phyloP scores from a whole-genome alignment of 1,140 invertebrate species.

The Reticulitermes speratus region DNA sequence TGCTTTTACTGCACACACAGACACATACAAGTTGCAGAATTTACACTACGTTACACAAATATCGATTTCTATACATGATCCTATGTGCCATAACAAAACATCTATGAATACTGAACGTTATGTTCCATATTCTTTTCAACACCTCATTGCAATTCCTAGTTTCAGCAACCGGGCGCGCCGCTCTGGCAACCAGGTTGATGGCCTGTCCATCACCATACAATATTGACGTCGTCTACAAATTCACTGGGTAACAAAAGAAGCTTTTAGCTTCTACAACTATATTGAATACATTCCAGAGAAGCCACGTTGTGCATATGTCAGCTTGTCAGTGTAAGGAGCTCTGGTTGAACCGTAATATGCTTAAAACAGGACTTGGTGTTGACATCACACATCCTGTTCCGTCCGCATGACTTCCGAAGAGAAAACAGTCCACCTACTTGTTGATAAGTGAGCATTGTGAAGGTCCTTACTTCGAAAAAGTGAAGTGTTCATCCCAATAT shows the following conservation, averaged over 20 bases:
- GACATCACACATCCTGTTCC: too few relatives aligned
- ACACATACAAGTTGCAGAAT: slow-evolving; percentile 7
- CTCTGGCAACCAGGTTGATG: neutral
- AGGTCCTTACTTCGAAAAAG: too few relatives aligned
- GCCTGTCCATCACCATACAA: slow-evolving; percentile 10
- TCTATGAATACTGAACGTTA: neutral
- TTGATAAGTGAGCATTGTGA: too few relatives aligned
- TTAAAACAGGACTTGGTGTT: too few relatives aligned
- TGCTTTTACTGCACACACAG: neutral
- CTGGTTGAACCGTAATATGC: neutral
- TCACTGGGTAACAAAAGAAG: neutral
- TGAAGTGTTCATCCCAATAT: too few relatives aligned
- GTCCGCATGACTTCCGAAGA: too few relatives aligned
- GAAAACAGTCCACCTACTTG: too few relatives aligned
- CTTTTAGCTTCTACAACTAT: slow-evolving; percentile 2
- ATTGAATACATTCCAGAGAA: slow-evolving; percentile 10
- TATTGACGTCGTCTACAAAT: neutral
- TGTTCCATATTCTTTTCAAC: neutral
- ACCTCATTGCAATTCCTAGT: neutral
- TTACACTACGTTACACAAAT: slow-evolving; percentile 8
- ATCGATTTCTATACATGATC: slow-evolving; percentile 9
- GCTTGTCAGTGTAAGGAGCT: neutral
- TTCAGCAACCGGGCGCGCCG: neutral
- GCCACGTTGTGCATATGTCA: neutral
- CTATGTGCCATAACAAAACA: neutral